Percentiles rank a stretch among this genome's conserved stretches.
These are phyloP conservation scores for Premnoplex brunnescens DNA, from an alignment of 2,797 vertebrate species.

Conservation along the genomic window DNA sequence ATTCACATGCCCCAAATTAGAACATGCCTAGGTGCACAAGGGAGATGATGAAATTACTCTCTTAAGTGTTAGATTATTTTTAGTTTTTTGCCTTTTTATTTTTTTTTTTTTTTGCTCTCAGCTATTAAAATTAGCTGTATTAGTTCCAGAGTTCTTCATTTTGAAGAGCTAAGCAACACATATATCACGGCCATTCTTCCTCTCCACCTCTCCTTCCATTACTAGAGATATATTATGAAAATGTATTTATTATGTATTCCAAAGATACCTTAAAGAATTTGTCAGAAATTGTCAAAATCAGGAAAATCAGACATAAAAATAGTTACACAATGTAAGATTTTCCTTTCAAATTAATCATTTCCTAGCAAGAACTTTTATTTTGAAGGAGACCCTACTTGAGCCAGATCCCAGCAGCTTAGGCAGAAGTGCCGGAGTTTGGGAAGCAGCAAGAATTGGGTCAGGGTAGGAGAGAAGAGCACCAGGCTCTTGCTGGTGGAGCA, in stretches of 20 bases:
- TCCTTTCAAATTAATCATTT: background rate
- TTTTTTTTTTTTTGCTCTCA: background rate
- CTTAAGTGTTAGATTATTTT: background rate
- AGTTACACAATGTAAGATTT: background rate
- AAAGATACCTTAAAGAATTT: background rate
- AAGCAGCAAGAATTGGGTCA: background rate
- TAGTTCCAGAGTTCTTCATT: background rate
- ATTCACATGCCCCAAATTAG: background rate
- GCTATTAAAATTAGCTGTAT: background rate
- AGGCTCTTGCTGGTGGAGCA: background rate
- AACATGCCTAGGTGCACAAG: background rate
- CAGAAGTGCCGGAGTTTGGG: background rate
- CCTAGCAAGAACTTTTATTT: background rate
- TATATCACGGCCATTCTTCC: background rate
- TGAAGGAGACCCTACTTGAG: background rate
- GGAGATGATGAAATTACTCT: background rate
- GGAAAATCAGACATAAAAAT: background rate
- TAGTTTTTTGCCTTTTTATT: background rate
- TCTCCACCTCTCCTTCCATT: background rate
- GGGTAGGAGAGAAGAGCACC: background rate
- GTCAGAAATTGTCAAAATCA: background rate
- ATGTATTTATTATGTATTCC: background rate
- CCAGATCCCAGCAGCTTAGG: background rate
- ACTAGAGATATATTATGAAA: background rate
- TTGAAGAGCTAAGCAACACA: background rate